These are phyloP conservation scores for Platyrinchus mystaceus DNA, from an alignment of 2,797 vertebrate species.

Conservation along the genomic window DNA sequence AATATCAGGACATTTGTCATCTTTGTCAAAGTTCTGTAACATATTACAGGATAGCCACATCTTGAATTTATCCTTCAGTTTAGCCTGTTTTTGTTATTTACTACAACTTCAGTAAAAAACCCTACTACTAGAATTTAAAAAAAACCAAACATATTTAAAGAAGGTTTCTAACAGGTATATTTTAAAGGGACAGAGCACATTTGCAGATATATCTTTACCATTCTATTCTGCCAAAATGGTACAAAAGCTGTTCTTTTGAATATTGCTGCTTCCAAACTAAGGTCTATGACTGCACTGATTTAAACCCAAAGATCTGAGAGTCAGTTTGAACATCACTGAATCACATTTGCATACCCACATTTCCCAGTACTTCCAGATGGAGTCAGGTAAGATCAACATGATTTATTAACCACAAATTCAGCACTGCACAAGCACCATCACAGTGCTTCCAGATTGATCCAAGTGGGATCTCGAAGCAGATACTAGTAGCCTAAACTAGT, in stretches of 20 bases:
- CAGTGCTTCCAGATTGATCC: background rate
- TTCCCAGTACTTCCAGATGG: background rate
- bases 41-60: background rate
- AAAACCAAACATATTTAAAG: background rate
- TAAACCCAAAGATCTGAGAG: background rate
- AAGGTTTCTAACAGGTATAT: background rate
- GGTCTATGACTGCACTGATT: background rate
- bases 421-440: rapidly evolving
- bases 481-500: background rate
- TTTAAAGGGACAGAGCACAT: background rate
- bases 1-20: background rate
- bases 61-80: background rate
- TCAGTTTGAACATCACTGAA: background rate
- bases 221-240: background rate
- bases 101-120: background rate
- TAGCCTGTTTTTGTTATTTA: background rate
- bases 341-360: background rate
- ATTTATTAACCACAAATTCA: background rate
- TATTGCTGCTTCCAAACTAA: background rate
- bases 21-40: background rate
- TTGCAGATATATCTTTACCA: background rate
- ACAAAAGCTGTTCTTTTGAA: background rate
- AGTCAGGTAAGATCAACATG: background rate
- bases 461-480: background rate
- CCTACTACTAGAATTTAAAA: background rate